These are phyloP conservation scores for Euborellia annulipes DNA, from an alignment of 1,140 invertebrate genomes.

Conservation along the genomic window DNA sequence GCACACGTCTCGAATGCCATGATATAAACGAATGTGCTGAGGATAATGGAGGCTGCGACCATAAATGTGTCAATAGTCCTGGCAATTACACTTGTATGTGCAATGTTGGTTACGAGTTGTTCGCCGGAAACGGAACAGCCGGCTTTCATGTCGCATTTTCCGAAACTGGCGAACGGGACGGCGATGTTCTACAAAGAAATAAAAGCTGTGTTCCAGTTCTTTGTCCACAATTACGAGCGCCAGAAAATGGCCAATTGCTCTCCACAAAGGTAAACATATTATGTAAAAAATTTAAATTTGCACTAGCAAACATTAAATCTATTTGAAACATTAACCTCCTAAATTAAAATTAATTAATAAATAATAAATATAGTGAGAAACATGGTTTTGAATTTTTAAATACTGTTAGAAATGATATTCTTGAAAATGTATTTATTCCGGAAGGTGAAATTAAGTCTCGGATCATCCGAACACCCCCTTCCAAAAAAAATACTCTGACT, in stretches of 20 bases:
- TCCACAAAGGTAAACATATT: conserved; percentile 52
- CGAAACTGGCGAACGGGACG: conserved; percentile 74
- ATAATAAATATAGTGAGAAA: too few relatives aligned
- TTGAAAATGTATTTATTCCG: too few relatives aligned
- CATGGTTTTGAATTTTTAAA: too few relatives aligned
- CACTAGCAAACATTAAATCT: too few relatives aligned
- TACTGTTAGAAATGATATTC: too few relatives aligned
- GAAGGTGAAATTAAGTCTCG: too few relatives aligned
- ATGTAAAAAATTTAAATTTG: too few relatives aligned
- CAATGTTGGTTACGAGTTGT: conserved; percentile 85
- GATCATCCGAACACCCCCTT: too few relatives aligned
- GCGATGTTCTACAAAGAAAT: conserved; percentile 78
- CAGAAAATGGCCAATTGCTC: conserved; percentile 78
- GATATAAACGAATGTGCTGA: conserved; percentile 84
- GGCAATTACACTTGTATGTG: conserved; percentile 80
- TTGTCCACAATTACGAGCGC: conserved; percentile 63
- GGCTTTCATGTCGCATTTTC: conserved; percentile 65
- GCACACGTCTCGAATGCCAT: conserved; percentile 72
- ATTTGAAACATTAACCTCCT: too few relatives aligned
- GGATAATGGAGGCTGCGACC: conserved; percentile 86
- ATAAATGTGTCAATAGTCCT: conserved; percentile 78
- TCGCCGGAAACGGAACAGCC: conserved; percentile 75
- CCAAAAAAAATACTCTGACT: too few relatives aligned
- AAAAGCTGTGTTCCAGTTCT: conserved; percentile 89
- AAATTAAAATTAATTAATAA: too few relatives aligned